Percentiles rank a stretch among this genome's conserved stretches.
These are phyloP conservation scores for Muschampia plurimacula DNA, from an alignment of 2,888 invertebrate species.

Conservation along the genomic window DNA sequence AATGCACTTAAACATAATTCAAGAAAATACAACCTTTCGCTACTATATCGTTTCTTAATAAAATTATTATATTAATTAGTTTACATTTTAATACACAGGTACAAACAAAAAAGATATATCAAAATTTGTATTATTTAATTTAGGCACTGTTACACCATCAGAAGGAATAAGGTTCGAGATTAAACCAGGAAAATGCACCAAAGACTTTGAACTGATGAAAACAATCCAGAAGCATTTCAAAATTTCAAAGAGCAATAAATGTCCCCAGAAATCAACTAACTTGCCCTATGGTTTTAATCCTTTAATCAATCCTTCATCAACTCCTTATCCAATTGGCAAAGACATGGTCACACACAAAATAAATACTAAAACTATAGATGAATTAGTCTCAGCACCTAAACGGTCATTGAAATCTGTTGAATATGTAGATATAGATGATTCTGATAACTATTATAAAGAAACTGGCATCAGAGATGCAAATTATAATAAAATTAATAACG, in stretches of 20 bases:
- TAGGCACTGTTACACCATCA: slow-evolving; percentile 32
- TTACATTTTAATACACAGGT: no score
- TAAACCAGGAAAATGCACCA: slow-evolving; percentile 42
- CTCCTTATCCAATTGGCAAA: neutral
- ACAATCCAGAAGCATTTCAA: slow-evolving; percentile 51
- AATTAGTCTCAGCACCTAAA: neutral
- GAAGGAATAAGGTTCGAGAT: slow-evolving; percentile 56
- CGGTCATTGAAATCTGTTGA: slow-evolving; percentile 15
- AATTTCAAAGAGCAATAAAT: neutral
- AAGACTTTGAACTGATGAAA: slow-evolving; percentile 46
- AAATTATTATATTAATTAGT: no score
- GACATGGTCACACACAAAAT: neutral
- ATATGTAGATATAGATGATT: neutral
- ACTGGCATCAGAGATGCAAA: neutral
- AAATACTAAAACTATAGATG: neutral
- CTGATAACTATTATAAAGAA: neutral
- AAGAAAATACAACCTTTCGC: no score
- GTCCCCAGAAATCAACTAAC: neutral
- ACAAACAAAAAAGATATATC: neutral
- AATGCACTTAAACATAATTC: no score
- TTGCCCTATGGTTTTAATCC: neutral
- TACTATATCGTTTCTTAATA: no score
- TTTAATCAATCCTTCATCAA: neutral
- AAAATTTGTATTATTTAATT: neutral
- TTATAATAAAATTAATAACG: neutral